phyloP scores from a whole-genome alignment of 2,797 vertebrate genomes.

The Malurus splendens region DNA sequence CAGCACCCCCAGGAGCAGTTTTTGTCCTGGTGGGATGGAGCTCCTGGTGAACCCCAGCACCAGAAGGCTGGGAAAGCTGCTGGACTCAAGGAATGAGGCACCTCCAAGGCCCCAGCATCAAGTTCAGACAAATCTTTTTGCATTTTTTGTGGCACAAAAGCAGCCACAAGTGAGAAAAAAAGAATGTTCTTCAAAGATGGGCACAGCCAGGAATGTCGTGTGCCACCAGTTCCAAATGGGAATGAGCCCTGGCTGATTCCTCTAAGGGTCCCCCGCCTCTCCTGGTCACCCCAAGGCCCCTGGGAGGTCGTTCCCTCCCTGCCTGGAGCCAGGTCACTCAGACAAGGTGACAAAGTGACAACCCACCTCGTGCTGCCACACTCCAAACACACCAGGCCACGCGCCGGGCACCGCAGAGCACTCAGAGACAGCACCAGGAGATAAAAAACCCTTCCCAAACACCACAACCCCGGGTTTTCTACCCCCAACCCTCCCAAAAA shows the following conservation, averaged over 20 bases:
- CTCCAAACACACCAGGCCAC: not conserved
- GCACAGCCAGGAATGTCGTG: not conserved
- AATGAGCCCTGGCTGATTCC: accelerated
- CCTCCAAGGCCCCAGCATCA: not conserved
- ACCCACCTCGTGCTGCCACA: not conserved
- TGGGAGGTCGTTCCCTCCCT: not conserved
- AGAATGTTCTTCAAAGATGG: not conserved
- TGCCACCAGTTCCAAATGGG: no score
- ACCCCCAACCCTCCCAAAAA: accelerated
- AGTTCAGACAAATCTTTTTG: not conserved
- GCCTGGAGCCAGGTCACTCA: not conserved
- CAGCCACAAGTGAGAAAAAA: not conserved
- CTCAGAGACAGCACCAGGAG: accelerated
- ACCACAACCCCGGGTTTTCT: not conserved
- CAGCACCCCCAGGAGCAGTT: not conserved
- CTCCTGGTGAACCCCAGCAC: not conserved
- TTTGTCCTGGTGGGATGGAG: not conserved
- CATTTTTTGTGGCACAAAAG: not conserved
- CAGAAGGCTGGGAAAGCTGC: not conserved
- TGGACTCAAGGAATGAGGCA: not conserved
- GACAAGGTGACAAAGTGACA: not conserved
- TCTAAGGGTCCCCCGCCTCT: not conserved
- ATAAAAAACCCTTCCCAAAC: not conserved
- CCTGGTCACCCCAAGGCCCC: accelerated
- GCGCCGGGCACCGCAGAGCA: accelerated